A percentile compares a stretch with the other conserved stretches of the same genome.
Evolutionary conservation across 2,113 vertebrate species (phyloP).

Genomic region (Chamaetylas fuelleborni): DNA sequence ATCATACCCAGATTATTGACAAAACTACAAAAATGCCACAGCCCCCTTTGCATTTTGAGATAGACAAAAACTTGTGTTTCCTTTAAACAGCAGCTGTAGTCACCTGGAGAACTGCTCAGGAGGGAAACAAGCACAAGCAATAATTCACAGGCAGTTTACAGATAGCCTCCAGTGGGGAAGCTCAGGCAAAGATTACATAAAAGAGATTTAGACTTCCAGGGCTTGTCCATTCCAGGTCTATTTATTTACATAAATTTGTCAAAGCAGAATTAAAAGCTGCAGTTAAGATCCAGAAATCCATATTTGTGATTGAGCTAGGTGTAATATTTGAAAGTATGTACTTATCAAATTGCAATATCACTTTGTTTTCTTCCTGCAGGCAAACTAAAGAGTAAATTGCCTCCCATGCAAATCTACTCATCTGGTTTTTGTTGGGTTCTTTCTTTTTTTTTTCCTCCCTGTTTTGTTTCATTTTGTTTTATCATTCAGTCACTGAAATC

Average conservation of each 20-base stretch:
- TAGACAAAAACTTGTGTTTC: background rate
- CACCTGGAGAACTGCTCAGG: background rate
- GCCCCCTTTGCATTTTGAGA: background rate
- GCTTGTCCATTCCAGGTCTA: background rate
- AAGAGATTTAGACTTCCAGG: slow-evolving; percentile 33
- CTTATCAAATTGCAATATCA: slow-evolving; percentile 31
- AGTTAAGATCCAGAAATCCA: background rate
- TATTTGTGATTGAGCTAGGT: background rate
- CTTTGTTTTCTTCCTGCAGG: slow-evolving; percentile 19
- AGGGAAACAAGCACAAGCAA: background rate
- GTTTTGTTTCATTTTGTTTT: slow-evolving; percentile 20
- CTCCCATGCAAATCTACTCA: slow-evolving; percentile 28
- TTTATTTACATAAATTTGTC: slow-evolving; percentile 61
- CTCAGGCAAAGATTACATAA: slow-evolving; percentile 36
- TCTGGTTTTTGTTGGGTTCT: background rate
- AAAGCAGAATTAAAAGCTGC: slow-evolving; percentile 42
- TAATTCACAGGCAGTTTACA: slow-evolving; percentile 26
- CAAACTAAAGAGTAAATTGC: slow-evolving; percentile 32
- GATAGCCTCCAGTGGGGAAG: slow-evolving; percentile 38
- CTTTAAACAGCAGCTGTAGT: slow-evolving; percentile 13
- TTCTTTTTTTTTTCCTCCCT: fast-evolving
- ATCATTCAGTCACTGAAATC: slow-evolving; percentile 39
- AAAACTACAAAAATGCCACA: background rate
- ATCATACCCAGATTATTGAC: background rate
- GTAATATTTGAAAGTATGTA: background rate